Percentiles rank a stretch among this genome's conserved stretches.
Evolutionary conservation across 2,888 invertebrate species (phyloP).

Genomic region (Nomada fucata): DNA sequence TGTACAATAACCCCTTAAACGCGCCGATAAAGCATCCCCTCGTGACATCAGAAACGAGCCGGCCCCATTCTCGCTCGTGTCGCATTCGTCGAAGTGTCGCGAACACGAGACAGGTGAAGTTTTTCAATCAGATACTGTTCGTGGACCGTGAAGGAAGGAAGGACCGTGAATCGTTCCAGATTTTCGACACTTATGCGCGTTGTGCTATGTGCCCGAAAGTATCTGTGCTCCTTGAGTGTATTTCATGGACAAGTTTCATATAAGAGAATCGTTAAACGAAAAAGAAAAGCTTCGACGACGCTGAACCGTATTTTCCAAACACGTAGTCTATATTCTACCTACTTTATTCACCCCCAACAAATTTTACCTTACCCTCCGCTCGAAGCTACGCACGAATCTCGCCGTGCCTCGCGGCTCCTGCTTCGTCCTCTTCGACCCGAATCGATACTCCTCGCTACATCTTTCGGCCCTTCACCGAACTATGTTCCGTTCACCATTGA

Average conservation of each 20-base stretch:
- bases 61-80: slow-evolving; percentile 68
- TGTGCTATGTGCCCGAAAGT: no score
- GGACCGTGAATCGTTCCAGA: neutral
- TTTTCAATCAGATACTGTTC: neutral
- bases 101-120: slow-evolving; percentile 23
- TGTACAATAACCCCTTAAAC: slow-evolving; percentile 84
- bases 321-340: no score
- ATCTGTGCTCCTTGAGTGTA: no score
- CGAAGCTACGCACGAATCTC: neutral
- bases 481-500: slow-evolving; percentile 48
- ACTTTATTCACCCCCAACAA: no score
- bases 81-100: slow-evolving; percentile 32
- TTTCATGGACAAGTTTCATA: no score
- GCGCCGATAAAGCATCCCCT: slow-evolving; percentile 82
- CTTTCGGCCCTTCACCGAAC: slow-evolving; percentile 73
- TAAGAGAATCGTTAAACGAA: no score
- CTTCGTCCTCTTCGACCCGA: neutral
- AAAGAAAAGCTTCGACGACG: no score
- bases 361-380: no score
- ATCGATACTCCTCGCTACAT: slow-evolving; percentile 76
- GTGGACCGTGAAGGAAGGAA: neutral
- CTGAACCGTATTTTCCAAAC: no score
- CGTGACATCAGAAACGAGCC: slow-evolving; percentile 83
- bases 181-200: neutral
- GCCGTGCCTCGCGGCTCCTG: neutral